These are phyloP conservation scores for Leptopterna dolabrata DNA, from an alignment of 2,888 invertebrate species.

Conservation along the genomic window DNA sequence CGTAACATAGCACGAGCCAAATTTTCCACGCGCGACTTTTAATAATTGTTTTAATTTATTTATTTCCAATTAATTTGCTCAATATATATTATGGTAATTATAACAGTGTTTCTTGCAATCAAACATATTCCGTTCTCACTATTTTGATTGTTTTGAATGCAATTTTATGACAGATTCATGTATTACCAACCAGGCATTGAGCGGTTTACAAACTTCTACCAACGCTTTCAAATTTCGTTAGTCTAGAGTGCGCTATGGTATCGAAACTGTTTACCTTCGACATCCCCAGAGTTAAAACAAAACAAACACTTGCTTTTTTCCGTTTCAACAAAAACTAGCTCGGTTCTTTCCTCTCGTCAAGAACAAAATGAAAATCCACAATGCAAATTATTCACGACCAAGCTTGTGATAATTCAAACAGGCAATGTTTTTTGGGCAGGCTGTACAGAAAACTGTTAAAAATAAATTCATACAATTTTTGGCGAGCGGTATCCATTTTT, in stretches of 20 bases:
- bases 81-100: too few relatives aligned
- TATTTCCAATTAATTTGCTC: too few relatives aligned
- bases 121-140: too few relatives aligned
- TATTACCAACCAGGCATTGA: not conserved
- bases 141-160: too few relatives aligned
- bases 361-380: not conserved
- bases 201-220: not conserved
- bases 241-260: not conserved
- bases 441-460: constrained; percentile 12
- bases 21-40: too few relatives aligned
- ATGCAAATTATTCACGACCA: not conserved
- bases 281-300: constrained; percentile 8
- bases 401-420: constrained; percentile 13
- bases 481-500: not conserved
- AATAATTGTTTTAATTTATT: too few relatives aligned
- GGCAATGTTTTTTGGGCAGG: constrained; percentile 40
- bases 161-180: too few relatives aligned
- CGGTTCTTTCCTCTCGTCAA: not conserved
- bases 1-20: too few relatives aligned
- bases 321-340: not conserved
- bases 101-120: too few relatives aligned
- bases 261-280: constrained; percentile 16
- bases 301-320: constrained; percentile 30
- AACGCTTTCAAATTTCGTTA: constrained; percentile 2
- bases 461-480: not conserved